Percentiles rank a stretch among this genome's conserved stretches.
phyloP scores from a whole-genome alignment of 2,888 invertebrate species.

The Brachyopa scutellaris region DNA sequence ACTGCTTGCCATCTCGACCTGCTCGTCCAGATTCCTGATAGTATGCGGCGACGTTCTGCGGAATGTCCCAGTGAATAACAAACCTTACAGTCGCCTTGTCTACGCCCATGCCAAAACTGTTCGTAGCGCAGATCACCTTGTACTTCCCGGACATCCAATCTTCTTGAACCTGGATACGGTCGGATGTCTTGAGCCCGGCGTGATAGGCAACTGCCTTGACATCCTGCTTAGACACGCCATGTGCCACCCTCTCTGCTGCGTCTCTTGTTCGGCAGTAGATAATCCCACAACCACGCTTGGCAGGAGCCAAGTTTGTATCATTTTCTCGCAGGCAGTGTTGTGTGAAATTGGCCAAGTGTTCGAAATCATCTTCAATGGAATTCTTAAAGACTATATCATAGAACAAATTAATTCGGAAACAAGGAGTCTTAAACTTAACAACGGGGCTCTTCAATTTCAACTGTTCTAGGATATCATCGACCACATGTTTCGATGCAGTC shows the following conservation, averaged over 20 bases:
- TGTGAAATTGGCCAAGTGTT: slow-evolving; percentile 90
- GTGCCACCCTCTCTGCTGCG: slow-evolving; percentile 92
- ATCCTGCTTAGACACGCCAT: slow-evolving; percentile 88
- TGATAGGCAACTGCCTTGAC: slow-evolving; percentile 93
- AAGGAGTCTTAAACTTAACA: slow-evolving; percentile 90
- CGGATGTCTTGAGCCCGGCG: slow-evolving; percentile 89
- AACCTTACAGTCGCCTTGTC: slow-evolving; percentile 97
- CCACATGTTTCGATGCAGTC: slow-evolving; percentile 92
- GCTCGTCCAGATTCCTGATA: slow-evolving; percentile 91
- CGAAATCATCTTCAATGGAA: slow-evolving; percentile 89
- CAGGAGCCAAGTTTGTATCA: slow-evolving; percentile 73
- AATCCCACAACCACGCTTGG: slow-evolving; percentile 88
- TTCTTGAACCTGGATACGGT: slow-evolving; percentile 91
- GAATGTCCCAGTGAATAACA: slow-evolving; percentile 98
- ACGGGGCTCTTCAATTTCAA: slow-evolving; percentile 87
- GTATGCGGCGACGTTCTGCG: slow-evolving; percentile 97
- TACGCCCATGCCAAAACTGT: slow-evolving; percentile 99
- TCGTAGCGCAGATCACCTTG: slow-evolving; percentile 96
- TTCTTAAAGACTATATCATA: slow-evolving; percentile 97
- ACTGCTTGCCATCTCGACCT: slow-evolving; percentile 95
- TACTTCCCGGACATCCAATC: slow-evolving; percentile 95
- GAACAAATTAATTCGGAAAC: slow-evolving; percentile 95
- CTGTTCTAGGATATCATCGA: slow-evolving; percentile 90
- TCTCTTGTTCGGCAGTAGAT: slow-evolving; percentile 97
- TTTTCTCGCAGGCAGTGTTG: slow-evolving; percentile 84